phyloP scores from a whole-genome alignment of 2,113 vertebrate species.

The Phyllostomus hastatus region DNA sequence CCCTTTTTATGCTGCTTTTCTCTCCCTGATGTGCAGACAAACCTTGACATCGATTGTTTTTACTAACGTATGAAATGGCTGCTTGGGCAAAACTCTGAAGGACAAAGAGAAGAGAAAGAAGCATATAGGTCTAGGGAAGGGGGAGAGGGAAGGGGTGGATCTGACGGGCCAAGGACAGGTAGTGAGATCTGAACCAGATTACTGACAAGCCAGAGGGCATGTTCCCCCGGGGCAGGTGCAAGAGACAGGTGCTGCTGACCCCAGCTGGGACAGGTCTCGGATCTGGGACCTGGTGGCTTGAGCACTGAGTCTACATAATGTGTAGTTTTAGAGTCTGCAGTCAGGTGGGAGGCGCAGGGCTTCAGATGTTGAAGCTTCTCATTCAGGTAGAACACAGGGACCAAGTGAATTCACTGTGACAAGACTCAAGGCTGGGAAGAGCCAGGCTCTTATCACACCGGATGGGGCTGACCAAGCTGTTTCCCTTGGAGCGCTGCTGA shows the following conservation, averaged over 20 bases:
- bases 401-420: neutral
- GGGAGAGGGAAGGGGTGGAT: neutral
- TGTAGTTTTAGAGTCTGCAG: neutral
- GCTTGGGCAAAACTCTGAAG: slow-evolving; percentile 26
- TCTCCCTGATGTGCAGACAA: neutral
- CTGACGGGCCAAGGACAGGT: neutral
- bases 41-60: neutral
- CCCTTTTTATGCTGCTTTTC: neutral
- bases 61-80: neutral
- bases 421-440: neutral
- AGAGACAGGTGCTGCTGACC: neutral
- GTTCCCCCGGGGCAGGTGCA: neutral
- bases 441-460: rapidly evolving
- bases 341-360: neutral
- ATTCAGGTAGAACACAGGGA: neutral
- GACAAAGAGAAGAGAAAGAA: slow-evolving; percentile 40
- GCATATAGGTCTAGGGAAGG: neutral
- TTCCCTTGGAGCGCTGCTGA: neutral
- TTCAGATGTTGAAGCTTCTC: neutral
- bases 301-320: neutral
- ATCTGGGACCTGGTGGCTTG: neutral
- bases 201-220: neutral
- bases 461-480: neutral
- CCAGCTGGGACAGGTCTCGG: neutral
- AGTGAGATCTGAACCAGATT: neutral